Conservation (phyloP, 2,888 invertebrate species). For the Pammene fasciana region DNA sequence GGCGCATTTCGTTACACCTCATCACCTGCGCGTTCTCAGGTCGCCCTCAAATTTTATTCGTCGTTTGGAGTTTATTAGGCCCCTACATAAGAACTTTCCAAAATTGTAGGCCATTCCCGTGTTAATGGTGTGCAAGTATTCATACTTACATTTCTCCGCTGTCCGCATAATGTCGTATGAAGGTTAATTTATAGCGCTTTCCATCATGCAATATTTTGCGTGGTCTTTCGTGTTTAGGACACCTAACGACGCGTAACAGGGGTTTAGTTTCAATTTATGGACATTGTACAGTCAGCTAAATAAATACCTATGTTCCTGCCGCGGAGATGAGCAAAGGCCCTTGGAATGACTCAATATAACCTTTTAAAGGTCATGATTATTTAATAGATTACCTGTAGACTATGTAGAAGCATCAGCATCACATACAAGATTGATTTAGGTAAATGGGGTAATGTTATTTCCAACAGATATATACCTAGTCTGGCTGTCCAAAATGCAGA, state of each 20-base stretch:
- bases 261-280: constrained; percentile 9
- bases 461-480: no score
- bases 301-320: no score
- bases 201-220: constrained; percentile 41
- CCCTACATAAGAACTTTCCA: constrained; percentile 37
- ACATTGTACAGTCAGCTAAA: not conserved
- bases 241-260: constrained; percentile 21
- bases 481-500: no score
- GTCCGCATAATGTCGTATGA: constrained; percentile 41
- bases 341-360: no score
- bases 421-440: no score
- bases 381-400: no score
- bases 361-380: no score
- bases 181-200: constrained; percentile 41
- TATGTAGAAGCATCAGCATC: no score
- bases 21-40: constrained; percentile 52
- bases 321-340: no score
- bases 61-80: constrained; percentile 36
- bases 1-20: constrained; percentile 51
- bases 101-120: constrained; percentile 37
- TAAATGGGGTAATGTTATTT: no score
- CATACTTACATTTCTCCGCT: constrained; percentile 40
- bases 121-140: constrained; percentile 41
- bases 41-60: constrained; percentile 48
- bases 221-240: constrained; percentile 33